Base-by-base conservation (phyloP, 2,797 vertebrate genomes). In the Knipowitschia caucasica region DNA sequence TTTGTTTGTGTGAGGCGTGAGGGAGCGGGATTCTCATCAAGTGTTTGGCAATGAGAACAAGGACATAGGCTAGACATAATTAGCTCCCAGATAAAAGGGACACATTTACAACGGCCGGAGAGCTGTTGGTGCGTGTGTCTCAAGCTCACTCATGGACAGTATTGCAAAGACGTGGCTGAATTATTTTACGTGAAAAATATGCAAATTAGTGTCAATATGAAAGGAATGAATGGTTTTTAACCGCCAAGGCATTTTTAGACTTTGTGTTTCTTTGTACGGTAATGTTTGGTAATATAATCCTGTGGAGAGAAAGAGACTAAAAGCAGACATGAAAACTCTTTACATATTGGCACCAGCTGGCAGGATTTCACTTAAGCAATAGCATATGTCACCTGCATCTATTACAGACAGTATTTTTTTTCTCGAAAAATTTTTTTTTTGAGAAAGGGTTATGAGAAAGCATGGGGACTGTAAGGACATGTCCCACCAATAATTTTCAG, bases 1-100 rank as follows among this genome's bases (percentile, higher is more conserved):
- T 69, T 62, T 66, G 64, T 79, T 83, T 81, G 65, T 67, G 50
- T 62, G 24, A 54, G 8, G 18, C 10, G 11, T 33, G 50, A 9
- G 50, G 42, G 27, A 55, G 47, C 26, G 40, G 23, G 45, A 33
- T 47, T 42, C n/a, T 30, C 12, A 26, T 35, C 50, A 14, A 53
- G 18, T 31, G 24, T 35, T 18, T 43, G 36, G 27, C 44, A 55
- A 31, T 29, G 42, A 61, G 26, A 45, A n/a, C 25, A 68, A 50
- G 26, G 14, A 57, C n/a, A 33, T 35, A 7, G 15, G 17, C 15
- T 34, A 31, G 39, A 23, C 35, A 26, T 12, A 23, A 43, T 39
- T 52, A 47, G 38, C 3, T 15, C 24, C 36, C 1, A 43, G 18
- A 56, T 34, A 30, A 39, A 31, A 59, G 33, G 23, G 45, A 18